A percentile compares a stretch with the other conserved stretches of the same genome.
These are phyloP conservation scores for Quadroppia sp. DNA, from an alignment of 2,888 invertebrate genomes.

Conservation along the genomic window DNA sequence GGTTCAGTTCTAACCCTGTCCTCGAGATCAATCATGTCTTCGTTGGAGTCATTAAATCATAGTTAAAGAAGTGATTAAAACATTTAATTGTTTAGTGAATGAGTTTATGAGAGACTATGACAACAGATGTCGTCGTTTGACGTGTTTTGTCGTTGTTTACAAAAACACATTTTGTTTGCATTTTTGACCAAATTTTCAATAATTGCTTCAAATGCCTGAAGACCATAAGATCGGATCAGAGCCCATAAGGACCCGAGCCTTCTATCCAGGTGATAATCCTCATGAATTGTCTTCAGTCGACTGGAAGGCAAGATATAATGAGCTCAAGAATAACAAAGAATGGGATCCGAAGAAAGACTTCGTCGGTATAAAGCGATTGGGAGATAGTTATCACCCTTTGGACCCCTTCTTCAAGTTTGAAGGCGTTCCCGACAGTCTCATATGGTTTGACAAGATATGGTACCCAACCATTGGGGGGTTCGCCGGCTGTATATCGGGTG, in stretches of 20 bases:
- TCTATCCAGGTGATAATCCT: neutral
- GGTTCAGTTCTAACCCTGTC: too few species aligned
- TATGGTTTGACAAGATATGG: neutral
- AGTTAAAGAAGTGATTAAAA: too few species aligned
- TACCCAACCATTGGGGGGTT: neutral
- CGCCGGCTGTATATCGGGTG: too few species aligned
- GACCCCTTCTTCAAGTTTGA: conserved; percentile 39
- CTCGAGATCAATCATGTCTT: too few species aligned
- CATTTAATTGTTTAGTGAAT: too few species aligned
- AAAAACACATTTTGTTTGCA: neutral
- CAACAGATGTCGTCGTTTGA: too few species aligned
- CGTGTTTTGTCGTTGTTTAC: too few species aligned
- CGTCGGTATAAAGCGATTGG: conserved; percentile 34
- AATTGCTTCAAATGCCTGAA: neutral
- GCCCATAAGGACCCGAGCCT: neutral
- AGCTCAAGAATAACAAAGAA: neutral
- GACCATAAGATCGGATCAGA: neutral
- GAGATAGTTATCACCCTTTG: conserved; percentile 35
- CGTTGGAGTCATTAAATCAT: too few species aligned
- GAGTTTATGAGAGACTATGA: too few species aligned
- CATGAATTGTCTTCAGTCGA: neutral
- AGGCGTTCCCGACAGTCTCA: neutral
- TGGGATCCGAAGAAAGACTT: conserved; percentile 38
- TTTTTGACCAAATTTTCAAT: neutral
- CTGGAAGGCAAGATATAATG: conserved; percentile 18